Evolutionary conservation across 2,888 invertebrate genomes (phyloP), one percentile per base, ranked within the genome.

Genomic region (Exephanes ischioxanthus): DNA sequence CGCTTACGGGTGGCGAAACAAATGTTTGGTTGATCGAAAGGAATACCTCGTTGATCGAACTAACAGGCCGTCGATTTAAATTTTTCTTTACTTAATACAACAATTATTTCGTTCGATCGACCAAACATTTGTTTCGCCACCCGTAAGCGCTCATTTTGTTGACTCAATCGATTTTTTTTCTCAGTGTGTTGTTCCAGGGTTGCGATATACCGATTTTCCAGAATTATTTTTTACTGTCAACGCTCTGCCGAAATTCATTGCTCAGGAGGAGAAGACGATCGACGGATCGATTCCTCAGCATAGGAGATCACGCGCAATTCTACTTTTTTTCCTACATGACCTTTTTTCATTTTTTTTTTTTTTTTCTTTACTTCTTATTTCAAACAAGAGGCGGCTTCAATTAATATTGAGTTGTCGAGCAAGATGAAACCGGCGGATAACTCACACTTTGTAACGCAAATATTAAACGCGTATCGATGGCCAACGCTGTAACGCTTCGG

Each of bases 361-460:
- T n/a, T 61, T 61, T 61, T n/a, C n/a, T 30, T 30, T 14, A 19
- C 22, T 45, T 30, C 22, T 76, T 45, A 45, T 45, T 45, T 45
- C 0, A 14, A 14, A 45, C 45, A 14, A 71, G 19, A n/a, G 3
- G 26, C 61, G n/a, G 58, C 67, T 72, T 63, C 67, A 53, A 85
- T 85, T 70, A 79, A 85, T 63, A 85, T 82, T 81, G 85, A 79
- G 71, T 70, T 66, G 78, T 78, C 68, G 63, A 63, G 68, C 30
- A 63, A 73, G 84, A 80, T 70, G 37, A 70, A 70, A 76, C 71
- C 14, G 55, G 22, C 30, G 33, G 72, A 80, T 80, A 80, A 77
- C 61, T 80, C 67, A 61, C 48, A 68, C 53, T 84, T 66, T 53
- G 53, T 71, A 77, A 72, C 48, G 30, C 67, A 80, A 84, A 80